A percentile compares a stretch with the other conserved stretches of the same genome.
phyloP scores from a whole-genome alignment of 2,797 vertebrate species.

The Chloroceryle amazona region DNA sequence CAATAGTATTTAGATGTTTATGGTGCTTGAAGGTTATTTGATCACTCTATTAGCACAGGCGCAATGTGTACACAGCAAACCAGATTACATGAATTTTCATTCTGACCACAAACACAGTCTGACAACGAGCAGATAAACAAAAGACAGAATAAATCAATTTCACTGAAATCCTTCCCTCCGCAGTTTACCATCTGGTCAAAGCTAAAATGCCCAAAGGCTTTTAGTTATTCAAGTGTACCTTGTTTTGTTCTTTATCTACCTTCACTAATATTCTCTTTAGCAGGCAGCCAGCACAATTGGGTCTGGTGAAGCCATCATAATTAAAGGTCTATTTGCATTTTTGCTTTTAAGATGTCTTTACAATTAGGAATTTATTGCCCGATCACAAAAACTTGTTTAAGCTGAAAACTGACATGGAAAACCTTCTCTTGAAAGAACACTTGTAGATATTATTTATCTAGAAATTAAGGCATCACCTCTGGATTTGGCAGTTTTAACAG shows the following conservation, averaged over 20 bases:
- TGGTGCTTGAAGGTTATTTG: background rate
- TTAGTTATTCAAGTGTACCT: background rate
- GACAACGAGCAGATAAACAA: conserved; percentile 5
- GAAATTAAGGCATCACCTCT: background rate
- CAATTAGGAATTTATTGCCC: background rate
- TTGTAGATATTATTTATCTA: background rate
- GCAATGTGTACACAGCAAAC: background rate
- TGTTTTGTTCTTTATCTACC: background rate
- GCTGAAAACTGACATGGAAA: background rate
- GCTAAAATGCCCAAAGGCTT: background rate
- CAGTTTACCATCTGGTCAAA: background rate
- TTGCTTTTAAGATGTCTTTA: background rate
- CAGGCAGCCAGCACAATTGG: background rate
- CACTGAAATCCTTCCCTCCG: background rate
- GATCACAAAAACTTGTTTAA: background rate
- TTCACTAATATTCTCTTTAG: background rate
- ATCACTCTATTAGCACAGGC: background rate
- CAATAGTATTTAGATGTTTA: background rate
- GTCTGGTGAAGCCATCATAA: background rate
- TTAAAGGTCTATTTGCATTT: background rate
- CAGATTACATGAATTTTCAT: conserved; percentile 39
- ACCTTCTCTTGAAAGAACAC: background rate
- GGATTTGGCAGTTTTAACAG: background rate
- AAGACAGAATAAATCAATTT: background rate
- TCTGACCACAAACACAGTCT: background rate